phyloP scores from a whole-genome alignment of 2,888 invertebrate genomes.

The Acheta domesticus region DNA sequence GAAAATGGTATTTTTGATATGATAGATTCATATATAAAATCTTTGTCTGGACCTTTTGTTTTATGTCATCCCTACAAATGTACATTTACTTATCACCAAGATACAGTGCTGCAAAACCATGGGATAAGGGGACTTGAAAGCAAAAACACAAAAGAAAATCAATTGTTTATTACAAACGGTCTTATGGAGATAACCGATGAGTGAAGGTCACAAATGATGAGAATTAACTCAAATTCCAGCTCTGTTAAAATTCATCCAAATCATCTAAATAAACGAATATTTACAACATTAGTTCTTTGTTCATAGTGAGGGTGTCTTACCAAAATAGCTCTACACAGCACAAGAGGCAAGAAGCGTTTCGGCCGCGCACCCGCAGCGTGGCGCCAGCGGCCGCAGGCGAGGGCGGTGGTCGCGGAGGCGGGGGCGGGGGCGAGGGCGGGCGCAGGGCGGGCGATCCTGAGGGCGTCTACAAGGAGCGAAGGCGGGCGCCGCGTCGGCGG shows the following conservation, averaged over 20 bases:
- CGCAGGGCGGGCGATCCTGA: background rate
- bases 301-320: no score
- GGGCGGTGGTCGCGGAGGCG: no score
- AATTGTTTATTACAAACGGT: background rate
- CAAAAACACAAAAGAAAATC: background rate
- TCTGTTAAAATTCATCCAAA: background rate
- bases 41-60: no score
- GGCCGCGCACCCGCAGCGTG: no score
- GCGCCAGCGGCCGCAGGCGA: no score
- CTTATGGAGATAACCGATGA: background rate
- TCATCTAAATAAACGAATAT: background rate
- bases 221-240: background rate
- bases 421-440: background rate
- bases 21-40: no score
- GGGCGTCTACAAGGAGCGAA: conserved; percentile 31
- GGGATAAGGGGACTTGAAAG: background rate
- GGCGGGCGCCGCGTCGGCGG: conserved; percentile 34
- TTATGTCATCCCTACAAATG: no score
- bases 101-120: no score
- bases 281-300: background rate
- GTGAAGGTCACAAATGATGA: background rate
- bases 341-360: no score
- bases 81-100: no score
- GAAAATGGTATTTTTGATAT: no score
- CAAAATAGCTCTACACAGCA: no score